Percentiles rank a stretch among this genome's conserved stretches.
These are phyloP conservation scores for Camarhynchus parvulus DNA, from an alignment of 2,113 vertebrate genomes.

Conservation along the genomic window DNA sequence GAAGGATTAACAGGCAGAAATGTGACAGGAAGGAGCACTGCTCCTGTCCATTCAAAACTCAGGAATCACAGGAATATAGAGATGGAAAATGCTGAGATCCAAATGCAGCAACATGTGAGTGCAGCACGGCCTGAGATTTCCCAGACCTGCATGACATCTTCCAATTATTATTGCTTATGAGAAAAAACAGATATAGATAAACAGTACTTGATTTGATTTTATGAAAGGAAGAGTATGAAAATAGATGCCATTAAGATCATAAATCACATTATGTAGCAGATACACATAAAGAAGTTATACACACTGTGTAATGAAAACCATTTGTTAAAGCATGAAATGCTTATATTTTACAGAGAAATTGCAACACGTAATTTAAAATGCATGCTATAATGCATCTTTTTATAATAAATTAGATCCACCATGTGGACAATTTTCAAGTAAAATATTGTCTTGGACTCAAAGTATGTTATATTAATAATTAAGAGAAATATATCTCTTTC, in stretches of 20 bases:
- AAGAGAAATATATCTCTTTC: neutral
- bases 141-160: neutral
- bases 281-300: slow-evolving; percentile 24
- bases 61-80: neutral
- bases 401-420: neutral
- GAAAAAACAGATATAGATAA: slow-evolving; percentile 52
- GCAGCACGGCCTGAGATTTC: neutral
- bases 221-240: slow-evolving; percentile 58
- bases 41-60: neutral
- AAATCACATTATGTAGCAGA: slow-evolving; percentile 43
- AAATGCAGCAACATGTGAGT: neutral
- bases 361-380: neutral
- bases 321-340: slow-evolving; percentile 35
- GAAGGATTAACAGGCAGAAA: neutral
- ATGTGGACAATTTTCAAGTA: neutral
- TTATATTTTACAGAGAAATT: neutral
- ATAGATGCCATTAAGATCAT: slow-evolving; percentile 41
- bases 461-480: neutral
- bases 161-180: slow-evolving; percentile 17
- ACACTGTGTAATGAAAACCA: slow-evolving; percentile 19
- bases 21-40: neutral
- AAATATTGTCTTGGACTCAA: neutral
- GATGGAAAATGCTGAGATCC: neutral
- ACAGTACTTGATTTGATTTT: slow-evolving; percentile 55
- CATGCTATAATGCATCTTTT: neutral